These are phyloP conservation scores for Drosophila erecta DNA, from an alignment of 1,140 invertebrate species.

Conservation along the genomic window DNA sequence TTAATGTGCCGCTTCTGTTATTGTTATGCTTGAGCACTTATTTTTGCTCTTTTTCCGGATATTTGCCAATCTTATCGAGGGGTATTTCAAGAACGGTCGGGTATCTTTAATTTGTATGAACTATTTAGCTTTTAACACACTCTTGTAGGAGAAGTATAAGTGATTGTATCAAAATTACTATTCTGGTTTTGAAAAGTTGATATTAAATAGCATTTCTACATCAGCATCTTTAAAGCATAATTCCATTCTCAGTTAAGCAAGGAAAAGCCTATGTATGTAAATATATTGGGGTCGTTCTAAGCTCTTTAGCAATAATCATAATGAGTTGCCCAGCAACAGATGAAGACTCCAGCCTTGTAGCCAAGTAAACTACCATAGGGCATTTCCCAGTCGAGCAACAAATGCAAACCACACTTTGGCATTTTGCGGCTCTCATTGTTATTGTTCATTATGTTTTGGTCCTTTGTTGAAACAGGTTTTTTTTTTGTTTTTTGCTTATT, in stretches of 20 bases:
- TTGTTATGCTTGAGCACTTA: slow-evolving; percentile 39
- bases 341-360: background rate
- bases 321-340: background rate
- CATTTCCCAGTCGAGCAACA: slow-evolving; percentile 18
- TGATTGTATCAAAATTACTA: too few relatives aligned
- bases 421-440: slow-evolving; percentile 33
- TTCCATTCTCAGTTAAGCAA: too few relatives aligned
- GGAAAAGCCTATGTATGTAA: background rate
- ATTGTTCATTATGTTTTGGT: slow-evolving; percentile 53
- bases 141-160: too few relatives aligned
- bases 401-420: slow-evolving; percentile 10
- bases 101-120: background rate
- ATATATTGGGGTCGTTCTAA: background rate
- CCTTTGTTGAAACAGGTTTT: slow-evolving; percentile 46
- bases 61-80: slow-evolving; percentile 16
- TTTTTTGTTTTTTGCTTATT: slow-evolving; percentile 13
- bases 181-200: too few relatives aligned
- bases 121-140: too few relatives aligned
- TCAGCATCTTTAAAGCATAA: too few relatives aligned
- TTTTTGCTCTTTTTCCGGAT: slow-evolving; percentile 21
- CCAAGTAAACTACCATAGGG: background rate
- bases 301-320: background rate
- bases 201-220: too few relatives aligned
- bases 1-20: slow-evolving; percentile 46
- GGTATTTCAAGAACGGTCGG: slow-evolving; percentile 9